These are phyloP conservation scores for Astreopora myriophthalma DNA, from an alignment of 64 coral and sea anemone genomes.

Conservation along the genomic window DNA sequence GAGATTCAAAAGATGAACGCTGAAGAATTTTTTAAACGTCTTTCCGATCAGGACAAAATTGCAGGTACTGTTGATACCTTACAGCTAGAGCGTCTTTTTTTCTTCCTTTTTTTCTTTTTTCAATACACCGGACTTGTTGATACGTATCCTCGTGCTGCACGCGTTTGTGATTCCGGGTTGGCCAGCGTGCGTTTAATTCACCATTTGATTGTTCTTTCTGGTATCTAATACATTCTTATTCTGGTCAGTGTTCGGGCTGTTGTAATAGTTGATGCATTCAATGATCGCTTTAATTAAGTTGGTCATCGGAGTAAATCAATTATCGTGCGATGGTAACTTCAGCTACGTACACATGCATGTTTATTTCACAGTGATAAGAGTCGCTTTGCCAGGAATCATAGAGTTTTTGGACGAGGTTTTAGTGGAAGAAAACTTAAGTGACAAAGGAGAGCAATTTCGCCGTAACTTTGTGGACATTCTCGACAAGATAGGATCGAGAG, in stretches of 20 bases:
- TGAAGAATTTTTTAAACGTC: constrained; percentile 49
- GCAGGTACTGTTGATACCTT: constrained; percentile 46
- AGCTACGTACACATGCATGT: background rate
- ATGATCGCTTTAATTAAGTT: constrained; percentile 30
- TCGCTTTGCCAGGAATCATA: constrained; percentile 72
- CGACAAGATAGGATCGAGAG: background rate
- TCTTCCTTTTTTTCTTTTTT: background rate
- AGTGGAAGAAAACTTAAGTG: constrained; percentile 50
- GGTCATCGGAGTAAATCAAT: background rate
- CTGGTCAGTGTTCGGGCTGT: background rate
- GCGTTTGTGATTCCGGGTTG: background rate
- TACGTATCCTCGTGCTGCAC: constrained; percentile 13
- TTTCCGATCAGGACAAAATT: constrained; percentile 52
- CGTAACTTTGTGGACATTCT: constrained; percentile 60
- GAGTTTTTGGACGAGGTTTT: constrained; percentile 66
- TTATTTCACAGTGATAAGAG: constrained; percentile 71
- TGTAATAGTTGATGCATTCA: constrained; percentile 15
- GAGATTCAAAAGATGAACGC: constrained; percentile 37
- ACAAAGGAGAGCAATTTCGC: constrained; percentile 70
- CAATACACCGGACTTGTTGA: constrained; percentile 3
- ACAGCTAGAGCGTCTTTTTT: background rate
- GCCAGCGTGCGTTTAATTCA: background rate
- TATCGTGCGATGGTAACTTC: background rate
- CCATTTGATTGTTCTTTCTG: background rate
- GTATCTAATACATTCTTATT: background rate